Evolutionary conservation across 2,113 vertebrate genomes (phyloP).

Genomic region (Amazona vittata): DNA sequence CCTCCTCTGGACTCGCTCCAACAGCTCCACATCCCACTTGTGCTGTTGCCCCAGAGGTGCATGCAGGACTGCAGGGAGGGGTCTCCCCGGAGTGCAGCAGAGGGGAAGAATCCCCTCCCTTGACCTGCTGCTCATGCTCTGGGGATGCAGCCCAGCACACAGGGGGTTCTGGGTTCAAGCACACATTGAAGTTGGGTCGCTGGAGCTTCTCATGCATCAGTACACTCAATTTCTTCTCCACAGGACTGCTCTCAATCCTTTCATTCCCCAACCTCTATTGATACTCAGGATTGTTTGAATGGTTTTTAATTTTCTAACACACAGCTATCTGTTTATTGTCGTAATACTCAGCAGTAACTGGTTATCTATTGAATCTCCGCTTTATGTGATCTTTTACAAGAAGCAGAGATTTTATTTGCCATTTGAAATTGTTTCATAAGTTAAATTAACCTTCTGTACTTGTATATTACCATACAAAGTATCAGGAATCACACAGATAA

Average conservation of each 20-base stretch:
- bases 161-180: neutral
- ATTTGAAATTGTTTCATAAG: neutral
- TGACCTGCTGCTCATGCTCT: neutral
- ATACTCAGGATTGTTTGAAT: neutral
- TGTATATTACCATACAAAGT: neutral
- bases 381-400: neutral
- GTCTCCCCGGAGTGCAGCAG: neutral
- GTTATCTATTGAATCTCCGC: neutral
- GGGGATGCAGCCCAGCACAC: neutral
- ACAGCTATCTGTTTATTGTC: neutral
- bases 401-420: neutral
- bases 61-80: neutral
- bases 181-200: rapidly evolving
- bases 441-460: neutral
- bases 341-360: neutral
- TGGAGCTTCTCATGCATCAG: neutral
- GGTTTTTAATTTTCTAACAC: neutral
- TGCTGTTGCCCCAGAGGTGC: neutral
- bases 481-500: neutral
- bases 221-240: neutral
- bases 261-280: neutral
- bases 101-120: neutral
- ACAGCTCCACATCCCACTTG: neutral
- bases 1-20: neutral
- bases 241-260: neutral